Evolutionary conservation across 2,797 vertebrate species (phyloP).

Genomic region (Chaunax sp.): DNA sequence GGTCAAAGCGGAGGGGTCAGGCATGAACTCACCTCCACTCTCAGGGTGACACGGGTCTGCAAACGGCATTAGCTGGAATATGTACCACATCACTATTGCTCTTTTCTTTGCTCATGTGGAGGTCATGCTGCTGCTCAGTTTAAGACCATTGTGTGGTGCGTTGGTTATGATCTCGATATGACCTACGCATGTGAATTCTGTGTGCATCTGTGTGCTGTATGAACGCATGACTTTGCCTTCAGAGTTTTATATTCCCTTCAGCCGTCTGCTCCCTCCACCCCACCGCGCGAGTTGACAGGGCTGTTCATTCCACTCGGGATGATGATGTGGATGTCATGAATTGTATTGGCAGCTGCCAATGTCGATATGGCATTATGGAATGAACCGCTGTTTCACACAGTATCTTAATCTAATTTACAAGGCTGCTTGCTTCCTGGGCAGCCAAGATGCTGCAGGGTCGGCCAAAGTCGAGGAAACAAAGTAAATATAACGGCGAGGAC

Average conservation of each 20-base stretch:
- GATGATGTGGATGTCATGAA: constrained; percentile 82
- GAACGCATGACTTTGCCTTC: constrained; percentile 43
- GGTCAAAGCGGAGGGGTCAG: constrained; percentile 76
- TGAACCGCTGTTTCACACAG: constrained; percentile 85
- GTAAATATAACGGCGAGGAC: constrained; percentile 62
- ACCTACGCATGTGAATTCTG: constrained; percentile 22
- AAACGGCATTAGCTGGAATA: constrained; percentile 63
- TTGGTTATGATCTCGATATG: constrained; percentile 28
- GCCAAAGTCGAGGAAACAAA: constrained; percentile 79
- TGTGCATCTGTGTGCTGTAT: constrained; percentile 16
- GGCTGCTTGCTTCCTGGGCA: constrained; percentile 75
- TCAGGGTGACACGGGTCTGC: constrained; percentile 72
- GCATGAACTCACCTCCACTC: constrained; percentile 59
- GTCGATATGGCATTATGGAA: constrained; percentile 83
- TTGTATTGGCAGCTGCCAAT: constrained; percentile 90
- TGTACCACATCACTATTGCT: constrained; percentile 16
- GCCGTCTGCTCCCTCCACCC: constrained; percentile 42
- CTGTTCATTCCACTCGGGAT: constrained; percentile 82
- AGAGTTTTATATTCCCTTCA: constrained; percentile 31
- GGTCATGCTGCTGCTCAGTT: constrained; percentile 10
- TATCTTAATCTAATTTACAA: constrained; percentile 85
- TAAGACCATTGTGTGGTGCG: constrained; percentile 9
- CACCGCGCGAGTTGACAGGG: constrained; percentile 74
- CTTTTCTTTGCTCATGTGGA: constrained; percentile 23
- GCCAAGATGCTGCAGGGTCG: constrained; percentile 72